Conservation (phyloP, 2,113 vertebrate species). For the Nasalis larvatus region DNA sequence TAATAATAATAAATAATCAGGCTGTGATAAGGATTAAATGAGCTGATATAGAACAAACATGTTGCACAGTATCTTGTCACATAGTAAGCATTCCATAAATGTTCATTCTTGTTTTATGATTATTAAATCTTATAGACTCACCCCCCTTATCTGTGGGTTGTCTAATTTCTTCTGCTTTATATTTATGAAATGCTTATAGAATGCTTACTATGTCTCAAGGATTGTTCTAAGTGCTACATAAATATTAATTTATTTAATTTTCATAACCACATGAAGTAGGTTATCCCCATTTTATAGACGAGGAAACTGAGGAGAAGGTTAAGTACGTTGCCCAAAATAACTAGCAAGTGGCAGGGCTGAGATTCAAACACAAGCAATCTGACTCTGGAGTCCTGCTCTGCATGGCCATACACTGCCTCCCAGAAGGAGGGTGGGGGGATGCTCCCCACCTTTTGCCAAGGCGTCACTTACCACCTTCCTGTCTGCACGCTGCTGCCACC, state of each 20-base stretch:
- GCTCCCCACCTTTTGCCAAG: neutral
- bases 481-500: neutral
- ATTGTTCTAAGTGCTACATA: neutral
- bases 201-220: neutral
- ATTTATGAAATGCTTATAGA: neutral
- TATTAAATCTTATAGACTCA: neutral
- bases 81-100: too few species aligned
- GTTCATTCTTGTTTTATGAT: neutral
- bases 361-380: neutral
- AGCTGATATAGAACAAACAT: neutral
- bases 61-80: neutral
- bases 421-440: neutral
- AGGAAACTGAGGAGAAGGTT: neutral
- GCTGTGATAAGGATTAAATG: too few species aligned
- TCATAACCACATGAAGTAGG: neutral
- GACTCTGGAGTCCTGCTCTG: neutral
- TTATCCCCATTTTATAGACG: neutral
- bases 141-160: neutral
- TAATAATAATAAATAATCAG: too few species aligned
- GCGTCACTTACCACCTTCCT: neutral
- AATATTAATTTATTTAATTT: slow-evolving; percentile 8
- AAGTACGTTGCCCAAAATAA: neutral
- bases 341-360: neutral
- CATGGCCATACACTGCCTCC: neutral
- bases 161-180: slow-evolving; percentile 8